Percentiles rank a stretch among this genome's conserved stretches.
phyloP scores from a whole-genome alignment of 2,888 invertebrate genomes.

The Tetheella fluctuosa region DNA sequence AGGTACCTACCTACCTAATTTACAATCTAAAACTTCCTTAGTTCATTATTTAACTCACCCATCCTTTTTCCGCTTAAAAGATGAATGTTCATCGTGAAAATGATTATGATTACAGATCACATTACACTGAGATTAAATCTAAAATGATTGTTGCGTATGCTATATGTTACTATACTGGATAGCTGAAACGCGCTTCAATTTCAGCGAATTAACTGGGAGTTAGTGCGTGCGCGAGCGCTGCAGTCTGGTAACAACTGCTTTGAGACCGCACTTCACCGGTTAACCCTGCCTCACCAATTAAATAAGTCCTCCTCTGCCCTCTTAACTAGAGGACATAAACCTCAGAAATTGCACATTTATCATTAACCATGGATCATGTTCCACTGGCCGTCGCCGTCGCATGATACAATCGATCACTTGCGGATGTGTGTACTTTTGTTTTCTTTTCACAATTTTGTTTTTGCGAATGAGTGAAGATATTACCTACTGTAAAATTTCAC shows the following conservation, averaged over 20 bases:
- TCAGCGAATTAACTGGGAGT: conserved; percentile 23
- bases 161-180: not conserved
- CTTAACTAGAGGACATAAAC: not conserved
- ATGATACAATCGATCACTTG: conserved; percentile 22
- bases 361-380: conserved; percentile 14
- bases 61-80: not conserved
- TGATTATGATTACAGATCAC: not conserved
- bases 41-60: not conserved
- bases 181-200: conserved; percentile 32
- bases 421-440: conserved; percentile 15
- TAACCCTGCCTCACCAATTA: conserved; percentile 23
- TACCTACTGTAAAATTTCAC: not conserved
- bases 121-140: not conserved
- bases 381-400: conserved; percentile 15
- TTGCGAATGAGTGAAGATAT: not conserved
- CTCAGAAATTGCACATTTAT: conserved; percentile 13
- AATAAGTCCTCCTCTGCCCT: conserved; percentile 20
- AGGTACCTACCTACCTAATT: no score
- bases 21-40: not conserved
- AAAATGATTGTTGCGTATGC: not conserved
- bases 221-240: conserved; percentile 20
- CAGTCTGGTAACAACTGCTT: conserved; percentile 35
- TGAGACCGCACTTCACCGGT: conserved; percentile 33
- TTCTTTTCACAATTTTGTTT: not conserved
- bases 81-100: not conserved